A percentile compares a stretch with the other conserved stretches of the same genome.
Evolutionary conservation across 2,113 vertebrate genomes (phyloP).

Genomic region (Phodopus roborovskii): DNA sequence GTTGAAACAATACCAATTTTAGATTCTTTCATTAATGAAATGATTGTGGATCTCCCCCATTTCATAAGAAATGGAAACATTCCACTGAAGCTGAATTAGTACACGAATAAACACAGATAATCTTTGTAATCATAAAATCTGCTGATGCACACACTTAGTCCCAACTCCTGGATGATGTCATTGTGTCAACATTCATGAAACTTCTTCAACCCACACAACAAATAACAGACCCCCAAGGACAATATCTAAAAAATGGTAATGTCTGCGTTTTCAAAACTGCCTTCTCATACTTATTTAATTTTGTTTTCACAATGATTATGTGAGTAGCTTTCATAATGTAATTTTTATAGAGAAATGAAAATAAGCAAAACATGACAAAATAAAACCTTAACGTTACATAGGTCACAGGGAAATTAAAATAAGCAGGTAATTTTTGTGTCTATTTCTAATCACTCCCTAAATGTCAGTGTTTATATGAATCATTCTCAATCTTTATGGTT

Average conservation of each 20-base stretch:
- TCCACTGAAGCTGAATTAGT: neutral
- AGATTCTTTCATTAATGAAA: slow-evolving; percentile 64
- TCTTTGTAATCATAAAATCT: slow-evolving; percentile 57
- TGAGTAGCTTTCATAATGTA: neutral
- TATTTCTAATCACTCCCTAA: neutral
- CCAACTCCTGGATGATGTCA: slow-evolving; percentile 52
- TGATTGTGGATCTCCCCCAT: neutral
- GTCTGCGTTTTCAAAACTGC: neutral
- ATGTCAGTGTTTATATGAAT: neutral
- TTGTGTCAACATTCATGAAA: slow-evolving; percentile 56
- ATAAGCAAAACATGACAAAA: neutral
- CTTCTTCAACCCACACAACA: neutral
- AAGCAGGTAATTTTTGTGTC: neutral
- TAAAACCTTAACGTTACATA: neutral
- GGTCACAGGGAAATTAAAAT: neutral
- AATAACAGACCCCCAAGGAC: neutral
- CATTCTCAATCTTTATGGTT: neutral
- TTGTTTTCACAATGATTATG: neutral
- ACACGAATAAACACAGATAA: slow-evolving; percentile 53
- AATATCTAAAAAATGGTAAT: neutral
- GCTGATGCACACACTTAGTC: slow-evolving; percentile 51
- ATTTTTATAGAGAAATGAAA: neutral
- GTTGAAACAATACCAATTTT: slow-evolving; percentile 6
- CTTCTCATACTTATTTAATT: slow-evolving; percentile 11
- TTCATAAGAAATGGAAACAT: slow-evolving; percentile 58